phyloP scores from a whole-genome alignment of 2,888 invertebrate genomes.

The Norana najaformis region DNA sequence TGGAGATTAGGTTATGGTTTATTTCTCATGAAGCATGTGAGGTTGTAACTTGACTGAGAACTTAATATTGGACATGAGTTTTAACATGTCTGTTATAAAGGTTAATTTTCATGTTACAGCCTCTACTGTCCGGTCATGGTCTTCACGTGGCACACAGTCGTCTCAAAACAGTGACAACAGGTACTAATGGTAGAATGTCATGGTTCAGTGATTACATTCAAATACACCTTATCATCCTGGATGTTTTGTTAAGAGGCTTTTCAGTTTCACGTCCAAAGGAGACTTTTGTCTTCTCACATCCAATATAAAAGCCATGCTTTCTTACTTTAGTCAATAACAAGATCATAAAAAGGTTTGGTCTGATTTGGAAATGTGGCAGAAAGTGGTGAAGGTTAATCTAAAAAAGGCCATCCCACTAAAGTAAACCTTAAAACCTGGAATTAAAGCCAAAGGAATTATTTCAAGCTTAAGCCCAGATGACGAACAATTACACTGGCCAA shows the following conservation, averaged over 20 bases:
- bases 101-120: background rate
- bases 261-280: background rate
- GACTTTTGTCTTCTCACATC: background rate
- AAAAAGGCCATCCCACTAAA: no score
- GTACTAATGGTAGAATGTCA: background rate
- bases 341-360: background rate
- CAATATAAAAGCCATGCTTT: background rate
- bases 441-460: no score
- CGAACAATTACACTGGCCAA: no score
- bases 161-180: background rate
- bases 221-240: background rate
- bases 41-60: background rate
- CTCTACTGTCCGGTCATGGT: background rate
- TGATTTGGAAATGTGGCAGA: background rate
- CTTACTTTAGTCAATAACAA: background rate
- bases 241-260: background rate
- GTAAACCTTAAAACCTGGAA: no score
- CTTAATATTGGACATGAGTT: background rate
- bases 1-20: no score
- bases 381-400: no score
- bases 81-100: background rate
- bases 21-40: no score
- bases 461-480: no score
- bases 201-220: no score
- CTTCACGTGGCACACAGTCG: background rate